Evolutionary conservation across 2,888 invertebrate genomes (phyloP), one percentile per base, ranked within the genome.

Genomic region (Meta bourneti): DNA sequence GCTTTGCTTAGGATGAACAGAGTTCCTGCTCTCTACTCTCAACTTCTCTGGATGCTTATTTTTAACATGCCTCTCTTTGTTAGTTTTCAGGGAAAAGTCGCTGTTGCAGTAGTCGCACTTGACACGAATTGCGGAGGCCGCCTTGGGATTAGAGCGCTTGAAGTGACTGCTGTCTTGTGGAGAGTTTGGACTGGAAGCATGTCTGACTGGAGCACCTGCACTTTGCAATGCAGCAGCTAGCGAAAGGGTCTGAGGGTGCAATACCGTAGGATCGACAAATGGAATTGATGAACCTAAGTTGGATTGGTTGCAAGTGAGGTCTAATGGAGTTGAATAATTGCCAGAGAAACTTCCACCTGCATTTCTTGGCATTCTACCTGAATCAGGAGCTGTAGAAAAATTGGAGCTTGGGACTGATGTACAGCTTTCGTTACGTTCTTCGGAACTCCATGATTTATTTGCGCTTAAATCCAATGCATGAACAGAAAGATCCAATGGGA

Each of bases 31-130:
- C 75, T 49, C 52, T 0, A 89, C 91, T 49, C 89, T 80, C 11
- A 87, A 88, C 94, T 96, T 97, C 93, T 98, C 97, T 0, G 98
- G 98, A 95, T 98, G 98, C 94, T 98, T 98, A 94, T 98, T 98
- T 94, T 98, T 98, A 1, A 98, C 97, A 94, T 98, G 98, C 0
- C 98, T 96, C 95, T 98, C 98, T 98, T 98, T 98, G 94, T 98
- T 98, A 11, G 98, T 98, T 16, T 95, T 94, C 9, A 98, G 95
- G 0, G 98, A 98, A 94, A 98, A 98, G 87, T 97, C 96, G 0
- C 98, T 98, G 0, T 97, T 97, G 95, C 98, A 98, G 94, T 98
- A 97, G 91, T 97, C 97, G 95, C 98, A 98, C 0, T 97, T 34
- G 1, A 34, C 34, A 34, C 34, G 34, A 34, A 2, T 69, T 16